A percentile compares a stretch with the other conserved stretches of the same genome.
Evolutionary conservation across 1,140 invertebrate species (phyloP).

Genomic region (Sycophaga agraensis): DNA sequence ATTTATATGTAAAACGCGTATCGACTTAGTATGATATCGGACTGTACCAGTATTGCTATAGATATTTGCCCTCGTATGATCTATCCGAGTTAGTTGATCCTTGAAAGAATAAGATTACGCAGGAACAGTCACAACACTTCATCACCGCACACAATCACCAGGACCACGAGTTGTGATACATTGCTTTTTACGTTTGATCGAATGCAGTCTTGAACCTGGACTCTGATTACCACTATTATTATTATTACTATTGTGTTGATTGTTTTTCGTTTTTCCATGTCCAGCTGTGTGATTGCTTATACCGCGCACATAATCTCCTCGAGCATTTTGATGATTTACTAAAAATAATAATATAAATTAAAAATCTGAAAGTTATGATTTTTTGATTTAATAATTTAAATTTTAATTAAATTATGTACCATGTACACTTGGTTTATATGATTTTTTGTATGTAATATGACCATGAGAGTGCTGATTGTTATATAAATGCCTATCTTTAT

Average conservation of each 20-base stretch:
- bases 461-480: conserved; percentile 50
- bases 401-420: conserved; percentile 40
- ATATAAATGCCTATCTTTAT: conserved; percentile 48
- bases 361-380: too few relatives aligned
- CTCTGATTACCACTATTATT: conserved; percentile 46
- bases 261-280: conserved; percentile 49
- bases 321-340: conserved; percentile 50
- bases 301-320: conserved; percentile 46
- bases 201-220: conserved; percentile 43
- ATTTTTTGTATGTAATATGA: conserved; percentile 50
- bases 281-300: conserved; percentile 48
- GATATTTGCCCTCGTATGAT: conserved; percentile 33
- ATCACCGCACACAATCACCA: conserved; percentile 57
- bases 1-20: conserved; percentile 19
- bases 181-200: conserved; percentile 52
- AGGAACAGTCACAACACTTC: conserved; percentile 38
- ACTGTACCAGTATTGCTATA: conserved; percentile 39
- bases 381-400: background rate
- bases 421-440: conserved; percentile 49
- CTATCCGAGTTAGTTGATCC: conserved; percentile 19
- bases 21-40: conserved; percentile 29
- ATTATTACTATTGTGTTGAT: conserved; percentile 45
- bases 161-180: conserved; percentile 45
- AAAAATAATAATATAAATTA: conserved; percentile 7
- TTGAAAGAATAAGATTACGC: conserved; percentile 30